phyloP scores from a whole-genome alignment of 2,888 invertebrate species.

The Drosophila nr. fundita region DNA sequence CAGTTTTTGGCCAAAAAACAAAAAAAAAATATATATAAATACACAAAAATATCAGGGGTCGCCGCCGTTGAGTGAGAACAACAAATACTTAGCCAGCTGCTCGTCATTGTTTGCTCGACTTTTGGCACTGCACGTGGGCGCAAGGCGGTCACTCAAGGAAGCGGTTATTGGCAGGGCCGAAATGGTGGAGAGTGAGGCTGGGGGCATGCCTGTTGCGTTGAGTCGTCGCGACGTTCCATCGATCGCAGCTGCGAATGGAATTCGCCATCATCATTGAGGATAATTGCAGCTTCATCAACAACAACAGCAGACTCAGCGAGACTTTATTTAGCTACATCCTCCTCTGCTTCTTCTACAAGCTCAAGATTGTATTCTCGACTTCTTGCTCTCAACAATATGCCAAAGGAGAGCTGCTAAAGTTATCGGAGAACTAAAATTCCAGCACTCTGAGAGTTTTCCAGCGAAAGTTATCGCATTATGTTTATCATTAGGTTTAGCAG shows the following conservation, averaged over 20 bases:
- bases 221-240: slow-evolving; percentile 23
- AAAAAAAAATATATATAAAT: slow-evolving; percentile 30
- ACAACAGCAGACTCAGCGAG: slow-evolving; percentile 17
- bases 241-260: slow-evolving; percentile 73
- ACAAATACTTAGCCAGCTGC: slow-evolving; percentile 74
- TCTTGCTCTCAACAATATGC: slow-evolving; percentile 15
- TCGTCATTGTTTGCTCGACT: slow-evolving; percentile 73
- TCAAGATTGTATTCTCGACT: neutral
- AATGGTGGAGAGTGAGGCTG: neutral
- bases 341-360: neutral
- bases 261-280: slow-evolving; percentile 72
- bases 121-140: slow-evolving; percentile 62
- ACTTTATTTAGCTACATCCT: slow-evolving; percentile 28
- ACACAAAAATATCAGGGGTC: slow-evolving; percentile 40
- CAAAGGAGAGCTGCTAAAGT: slow-evolving; percentile 20
- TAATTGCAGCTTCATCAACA: slow-evolving; percentile 70
- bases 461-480: slow-evolving; percentile 33
- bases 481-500: neutral
- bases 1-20: slow-evolving; percentile 19
- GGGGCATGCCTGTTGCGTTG: neutral
- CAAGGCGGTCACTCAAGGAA: slow-evolving; percentile 8
- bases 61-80: slow-evolving; percentile 66
- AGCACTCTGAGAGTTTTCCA: slow-evolving; percentile 20
- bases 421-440: slow-evolving; percentile 7
- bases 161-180: neutral